phyloP scores from a whole-genome alignment of 1,140 invertebrate genomes.

The Subanguina moxae region DNA sequence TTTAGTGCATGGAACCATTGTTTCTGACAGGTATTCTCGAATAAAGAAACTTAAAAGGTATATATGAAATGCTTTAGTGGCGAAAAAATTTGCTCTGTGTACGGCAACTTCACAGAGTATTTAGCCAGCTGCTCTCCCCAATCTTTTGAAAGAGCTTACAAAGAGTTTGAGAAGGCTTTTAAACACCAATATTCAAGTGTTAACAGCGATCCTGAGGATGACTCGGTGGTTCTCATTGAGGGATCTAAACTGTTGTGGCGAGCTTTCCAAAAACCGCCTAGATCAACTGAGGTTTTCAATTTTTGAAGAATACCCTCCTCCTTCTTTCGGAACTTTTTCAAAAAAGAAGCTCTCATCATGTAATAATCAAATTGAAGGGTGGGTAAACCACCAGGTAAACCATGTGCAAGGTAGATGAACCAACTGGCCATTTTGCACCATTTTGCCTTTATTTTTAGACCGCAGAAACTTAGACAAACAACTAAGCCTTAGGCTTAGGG shows the following conservation, averaged over 20 bases:
- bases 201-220: constrained; percentile 9
- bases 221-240: constrained; percentile 5
- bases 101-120: constrained; percentile 17
- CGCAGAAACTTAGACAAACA: no score
- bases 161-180: constrained; percentile 12
- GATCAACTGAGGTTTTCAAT: neutral
- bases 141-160: constrained; percentile 6
- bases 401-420: no score
- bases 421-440: no score
- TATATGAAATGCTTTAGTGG: constrained; percentile 15
- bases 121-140: constrained; percentile 7
- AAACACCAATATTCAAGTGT: neutral
- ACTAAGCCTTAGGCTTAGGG: no score
- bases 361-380: neutral
- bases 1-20: constrained; percentile 3
- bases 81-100: constrained; percentile 8
- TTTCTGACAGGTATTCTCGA: constrained; percentile 5
- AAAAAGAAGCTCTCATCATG: neutral
- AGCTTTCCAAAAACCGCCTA: constrained; percentile 1
- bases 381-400: no score
- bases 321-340: neutral
- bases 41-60: constrained; percentile 13
- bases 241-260: constrained; percentile 8
- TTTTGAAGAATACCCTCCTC: neutral
- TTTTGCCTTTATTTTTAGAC: no score